Evolutionary conservation across 2,113 vertebrate species (phyloP), one percentile per base, ranked within the genome.

Genomic region (Campylorhamphus procurvoides): DNA sequence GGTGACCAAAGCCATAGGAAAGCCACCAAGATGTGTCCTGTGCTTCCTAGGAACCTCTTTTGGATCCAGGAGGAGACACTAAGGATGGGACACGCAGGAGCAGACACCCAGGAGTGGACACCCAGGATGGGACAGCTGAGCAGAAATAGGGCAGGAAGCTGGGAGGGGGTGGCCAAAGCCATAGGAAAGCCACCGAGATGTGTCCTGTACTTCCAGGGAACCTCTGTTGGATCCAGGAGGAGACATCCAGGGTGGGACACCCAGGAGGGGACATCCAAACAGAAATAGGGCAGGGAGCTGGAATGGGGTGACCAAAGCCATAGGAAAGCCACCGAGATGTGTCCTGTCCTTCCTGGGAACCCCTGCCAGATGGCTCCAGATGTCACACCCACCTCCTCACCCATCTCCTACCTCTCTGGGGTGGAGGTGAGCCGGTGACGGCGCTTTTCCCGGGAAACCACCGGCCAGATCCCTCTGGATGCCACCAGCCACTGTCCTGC

Each of bases 401-500:
- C 42, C n/a, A 72, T 10, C 46, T 49, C 98, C 94, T 80, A 98
- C 99, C 90, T 97, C 29, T 98, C 85, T 0, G 98, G 98, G 2
- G 98, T 99, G 42, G 98, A 99, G 31, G 97, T 98, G 63, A 94
- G 74, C 14, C 9, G 17, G 50, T 37, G 35, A 18, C 1, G 4
- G 3, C 33, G 25, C 10, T 67, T 5, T 7, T 72, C 29, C 18
- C 1, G 5, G 5, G 35, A 46, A 66, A 20, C 9, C 20, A 6
- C 9, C 0, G 9, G 5, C 52, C 3, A 11, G 42, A 62, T 19
- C 44, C 52, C 73, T 53, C 42, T 0, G 9, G 64, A 93, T 23
- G 14, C 78, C 46, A 98, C 58, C 88, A 98, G 90, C 98, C 98
- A 98, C 75, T 94, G 96, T 62, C 97, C 98, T 99, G 88, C 0